Base-by-base conservation (phyloP, 2,888 invertebrate species). In the Apamea epomidion region DNA sequence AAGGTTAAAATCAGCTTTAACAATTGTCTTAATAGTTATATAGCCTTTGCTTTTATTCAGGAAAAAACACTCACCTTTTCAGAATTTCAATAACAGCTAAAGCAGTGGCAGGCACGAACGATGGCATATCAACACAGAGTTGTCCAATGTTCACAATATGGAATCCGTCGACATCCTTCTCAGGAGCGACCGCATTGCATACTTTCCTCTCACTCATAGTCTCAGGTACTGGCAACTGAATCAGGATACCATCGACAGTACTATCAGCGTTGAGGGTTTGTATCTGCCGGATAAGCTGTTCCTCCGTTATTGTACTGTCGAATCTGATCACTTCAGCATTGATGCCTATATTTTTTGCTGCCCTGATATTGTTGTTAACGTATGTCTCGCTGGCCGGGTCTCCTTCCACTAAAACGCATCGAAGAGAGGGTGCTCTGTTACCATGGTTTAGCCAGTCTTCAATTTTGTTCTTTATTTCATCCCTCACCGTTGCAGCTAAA, bases 141-240 rank as follows among this genome's bases (percentile, higher is more conserved):
- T 98, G 98, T 8, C 99, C 99, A 78, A 99, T 97, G 94, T 99
- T 99, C 25, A 97, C 95, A 81, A 98, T 97, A 94, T 99, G 98
- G 92, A 99, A 99, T 0, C 99, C 99, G 95, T 99, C 99, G 0
- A 99, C 99, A 97, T 99, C 99, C 94, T 99, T 99, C 48, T 97
- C 97, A 0, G 98, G 98, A 60, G 97, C 95, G 0, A 99, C 98
- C 0, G 98, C 98, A 96, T 99, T 98, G 92, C 99, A 99, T 8
- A 98, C 97, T 90, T 97, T 97, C 83, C 98, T 97, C 92, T 99
- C 99, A 89, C 97, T 97, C 82, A 99, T 98, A 81, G 98, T 97
- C 4, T 97, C 94, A 0, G 99, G 99, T 69, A 99, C 97, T 0
- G 99, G 99, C 72, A 99, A 94, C 94, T 99, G 99, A 0, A 99